Evolutionary conservation across 2,888 invertebrate species (phyloP), one percentile per base, ranked within the genome.

Genomic region (Scaptomyza caliginosa): DNA sequence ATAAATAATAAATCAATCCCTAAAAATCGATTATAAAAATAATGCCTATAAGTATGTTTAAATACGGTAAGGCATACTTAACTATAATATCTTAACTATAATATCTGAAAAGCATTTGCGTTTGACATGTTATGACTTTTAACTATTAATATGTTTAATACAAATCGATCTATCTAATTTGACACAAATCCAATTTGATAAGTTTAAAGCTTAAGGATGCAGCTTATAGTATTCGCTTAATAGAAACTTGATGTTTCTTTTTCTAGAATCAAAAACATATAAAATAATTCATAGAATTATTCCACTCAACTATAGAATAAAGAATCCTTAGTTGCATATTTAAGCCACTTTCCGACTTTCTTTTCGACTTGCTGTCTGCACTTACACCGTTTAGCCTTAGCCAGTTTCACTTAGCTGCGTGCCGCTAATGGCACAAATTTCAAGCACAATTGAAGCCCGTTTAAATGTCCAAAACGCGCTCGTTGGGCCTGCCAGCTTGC

Each of bases 361-460:
- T 34, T 43, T 45, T 40, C 19, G 30, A 30, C 39, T 30, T n/a
- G 7, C 26, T 10, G 21, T 30, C 10, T 10, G 13, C n/a, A 2
- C 13, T 40, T 26, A 16, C 19, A 46, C 40, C 40, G 23, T 40
- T 50, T 68, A 46, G 55, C 30, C 42, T 26, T 19, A 54, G 30
- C 39, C 40, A 43, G 34, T 64, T 55, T 54, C 56, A 62, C 26
- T 66, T 58, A 57, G 51, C 60, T 67, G 51, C 82, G 69, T 76
- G 73, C 67, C 48, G 75, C 69, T 78, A 80, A 81, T 80, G 73
- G 82, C 52, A 55, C 64, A 73, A 81, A 84, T 84, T 81, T 81
- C 76, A 84, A 73, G 82, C 80, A 50, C 85, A 78, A 81, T 81
- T 81, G 85, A 81, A 77, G 81, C 60, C 70, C 56, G 56, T 66